phyloP scores from a whole-genome alignment of 2,113 vertebrate genomes.

The Lucifuga dentata region DNA sequence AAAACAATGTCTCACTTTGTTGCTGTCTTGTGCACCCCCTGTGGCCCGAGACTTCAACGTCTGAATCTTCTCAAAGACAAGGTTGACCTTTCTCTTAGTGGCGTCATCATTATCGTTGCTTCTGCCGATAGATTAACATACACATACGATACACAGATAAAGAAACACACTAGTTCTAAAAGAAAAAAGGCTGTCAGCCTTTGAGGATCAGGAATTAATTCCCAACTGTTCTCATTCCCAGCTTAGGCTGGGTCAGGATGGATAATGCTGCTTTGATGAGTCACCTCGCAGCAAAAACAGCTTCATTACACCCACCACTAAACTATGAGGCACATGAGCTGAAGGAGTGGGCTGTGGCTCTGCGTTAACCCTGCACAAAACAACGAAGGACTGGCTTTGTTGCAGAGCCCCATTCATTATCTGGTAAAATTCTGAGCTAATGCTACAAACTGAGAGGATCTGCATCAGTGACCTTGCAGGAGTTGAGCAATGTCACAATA shows the following conservation, averaged over 20 bases:
- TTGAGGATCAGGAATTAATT: slow-evolving; percentile 54
- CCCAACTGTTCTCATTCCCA: slow-evolving; percentile 63
- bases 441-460: too few species aligned
- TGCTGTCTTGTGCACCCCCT: slow-evolving; percentile 81
- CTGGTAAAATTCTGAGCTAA: background rate
- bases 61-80: slow-evolving; percentile 99
- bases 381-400: background rate
- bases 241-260: slow-evolving; percentile 49
- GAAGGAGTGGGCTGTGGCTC: too few species aligned
- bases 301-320: slow-evolving; percentile 54
- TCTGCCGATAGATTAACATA: slow-evolving; percentile 83
- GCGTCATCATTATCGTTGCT: slow-evolving; percentile 93
- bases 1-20: slow-evolving; percentile 72
- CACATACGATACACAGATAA: slow-evolving; percentile 29
- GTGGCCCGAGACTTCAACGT: slow-evolving; percentile 95
- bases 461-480: background rate
- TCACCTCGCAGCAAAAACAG: slow-evolving; percentile 69
- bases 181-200: slow-evolving; percentile 13
- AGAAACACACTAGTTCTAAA: background rate
- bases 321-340: slow-evolving; percentile 30
- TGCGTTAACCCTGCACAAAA: background rate
- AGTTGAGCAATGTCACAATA: too few species aligned
- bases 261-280: slow-evolving; percentile 75
- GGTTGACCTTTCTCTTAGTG: slow-evolving; percentile 96
- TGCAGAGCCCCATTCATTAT: background rate